Base-by-base conservation (phyloP, 1,140 invertebrate genomes). In the Amphibalanus amphitrite region DNA sequence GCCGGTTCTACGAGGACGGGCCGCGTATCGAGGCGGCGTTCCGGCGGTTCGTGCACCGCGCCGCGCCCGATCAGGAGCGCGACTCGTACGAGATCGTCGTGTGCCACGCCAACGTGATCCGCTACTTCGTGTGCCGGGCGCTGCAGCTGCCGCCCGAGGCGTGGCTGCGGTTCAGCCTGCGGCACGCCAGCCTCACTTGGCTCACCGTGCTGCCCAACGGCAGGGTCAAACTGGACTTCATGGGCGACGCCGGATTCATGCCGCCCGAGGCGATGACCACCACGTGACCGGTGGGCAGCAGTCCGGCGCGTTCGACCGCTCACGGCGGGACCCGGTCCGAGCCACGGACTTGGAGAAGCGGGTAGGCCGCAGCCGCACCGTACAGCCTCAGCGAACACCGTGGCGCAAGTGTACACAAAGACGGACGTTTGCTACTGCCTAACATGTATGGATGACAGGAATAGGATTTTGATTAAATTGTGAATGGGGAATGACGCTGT, bases 41-140 rank as follows among this genome's bases (percentile, higher is more conserved):
- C 81, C 83, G 95, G 69, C 89, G 90, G 76, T 95, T 97, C 81
- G 91, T 99, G 79, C 87, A 98, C 81, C 84, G 97, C 71, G 95
- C 97, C 28, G 82, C 86, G 69, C 85, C 88, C 1, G 81, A 83
- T 6, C 93, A 99, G 81, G 78, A 82, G 47, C 82, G 88, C 72
- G 93, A 98, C 79, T 87, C 86, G 10, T 95, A 92, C 79, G 97
- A 97, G 69, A 79, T 99, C 33, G 83, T 98, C 68, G 94, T 99
- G 8, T 98, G 95, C 75, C 97, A 99, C 82, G 95, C 92, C 23
- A 99, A 99, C 82, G 95, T 99, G 20, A 99, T 99, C 76, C 83
- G 97, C 72, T 99, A 97, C 82, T 97, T 98, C 82, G 88, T 97
- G 26, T 98, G 95, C 83, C 87, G 71, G 81, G 93, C 93, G 0